Conservation (phyloP, 2,888 invertebrate species). For the Cephus sareptanus region DNA sequence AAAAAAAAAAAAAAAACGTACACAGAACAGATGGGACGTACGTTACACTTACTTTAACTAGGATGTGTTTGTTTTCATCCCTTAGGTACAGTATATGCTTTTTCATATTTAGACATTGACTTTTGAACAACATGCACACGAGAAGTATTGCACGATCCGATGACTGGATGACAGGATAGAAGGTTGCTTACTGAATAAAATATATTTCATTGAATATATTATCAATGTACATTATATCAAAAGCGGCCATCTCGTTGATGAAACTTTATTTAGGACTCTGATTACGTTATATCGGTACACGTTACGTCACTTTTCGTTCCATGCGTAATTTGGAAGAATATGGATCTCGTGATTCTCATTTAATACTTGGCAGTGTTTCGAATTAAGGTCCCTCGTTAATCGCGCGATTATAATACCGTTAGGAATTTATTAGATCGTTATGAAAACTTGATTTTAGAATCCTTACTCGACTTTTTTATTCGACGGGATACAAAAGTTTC, state of each 20-base stretch:
- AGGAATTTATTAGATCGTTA: neutral
- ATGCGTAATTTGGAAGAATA: conserved; percentile 10
- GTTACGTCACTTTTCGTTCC: conserved; percentile 4
- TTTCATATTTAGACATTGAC: neutral
- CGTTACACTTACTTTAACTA: neutral
- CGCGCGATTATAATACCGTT: neutral
- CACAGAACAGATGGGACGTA: neutral
- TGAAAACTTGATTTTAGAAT: neutral
- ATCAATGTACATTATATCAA: conserved; percentile 27
- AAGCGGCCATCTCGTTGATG: neutral
- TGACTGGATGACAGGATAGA: conserved; percentile 25
- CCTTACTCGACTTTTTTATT: neutral
- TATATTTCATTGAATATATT: conserved; percentile 31
- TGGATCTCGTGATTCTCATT: conserved; percentile 7
- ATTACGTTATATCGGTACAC: neutral
- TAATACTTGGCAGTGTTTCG: neutral
- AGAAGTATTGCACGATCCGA: neutral
- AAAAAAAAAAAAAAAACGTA: neutral
- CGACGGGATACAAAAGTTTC: neutral
- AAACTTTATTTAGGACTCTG: neutral
- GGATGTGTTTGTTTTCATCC: neutral
- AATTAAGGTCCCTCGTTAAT: neutral
- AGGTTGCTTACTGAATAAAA: conserved; percentile 28
- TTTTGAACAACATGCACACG: neutral
- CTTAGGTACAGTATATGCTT: neutral